Evolutionary conservation across 2,797 vertebrate species (phyloP), one percentile per base, ranked within the genome.

Genomic region (Thamnophis elegans): DNA sequence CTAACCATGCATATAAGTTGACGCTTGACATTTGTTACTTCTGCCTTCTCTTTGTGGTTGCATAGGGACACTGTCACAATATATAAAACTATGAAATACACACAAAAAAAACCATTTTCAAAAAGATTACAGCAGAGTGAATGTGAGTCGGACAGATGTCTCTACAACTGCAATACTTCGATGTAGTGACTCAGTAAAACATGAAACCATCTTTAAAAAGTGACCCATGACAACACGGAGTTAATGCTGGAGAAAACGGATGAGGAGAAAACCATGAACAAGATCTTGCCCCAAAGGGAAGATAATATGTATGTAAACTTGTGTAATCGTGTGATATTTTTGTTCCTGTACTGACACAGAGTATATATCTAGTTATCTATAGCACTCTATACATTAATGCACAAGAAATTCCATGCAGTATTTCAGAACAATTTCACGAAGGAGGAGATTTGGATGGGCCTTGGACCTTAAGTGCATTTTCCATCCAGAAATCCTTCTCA

Each of bases 1-100:
- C 98, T 99, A 99, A 98, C 98, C 99, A 99, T 99, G 99, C 99
- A 99, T 99, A 99, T 98, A 98, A 98, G 97, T 99, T 97, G 97
- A 97, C 98, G 98, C 98, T 98, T 98, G 98, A 99, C 98, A 98
- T 97, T 98, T 98, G 97, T 98, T 98, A 98, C 97, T 98, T 98
- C 97, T 95, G 42, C 91, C 90, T 91, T 91, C 91, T 94, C 94
- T 95, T 98, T 82, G 78, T 47, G 98, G 93, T 98, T 99, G 98
- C 98, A 98, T 99, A 99, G 98, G 98, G 65, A 98, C 98, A 98
- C 98, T 98, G 98, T 99, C 98, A 99, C 98, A 99, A 99, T 99
- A 99, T 99, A 99, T 98, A 98, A 91, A 98, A 99, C 98, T 99
- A 99, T 98, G 98, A 98, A 98, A 98, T 99, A 99, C 98, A 99